Base-by-base conservation (phyloP, 2,797 vertebrate genomes). In the Masticophis lateralis region DNA sequence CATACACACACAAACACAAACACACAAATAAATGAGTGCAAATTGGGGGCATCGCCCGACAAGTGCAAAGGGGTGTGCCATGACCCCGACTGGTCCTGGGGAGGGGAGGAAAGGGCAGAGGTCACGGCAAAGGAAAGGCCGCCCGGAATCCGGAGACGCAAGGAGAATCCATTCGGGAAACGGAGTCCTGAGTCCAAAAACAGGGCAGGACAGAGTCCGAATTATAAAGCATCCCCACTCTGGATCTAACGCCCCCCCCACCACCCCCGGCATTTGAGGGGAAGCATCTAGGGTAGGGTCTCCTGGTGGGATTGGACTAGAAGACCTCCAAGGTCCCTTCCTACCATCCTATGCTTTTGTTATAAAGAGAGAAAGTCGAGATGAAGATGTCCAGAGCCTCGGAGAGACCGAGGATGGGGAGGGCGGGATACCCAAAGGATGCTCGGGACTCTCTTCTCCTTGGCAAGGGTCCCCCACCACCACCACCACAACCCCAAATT, bases 221-320 rank as follows among this genome's bases (percentile, higher is more conserved):
- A 10, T 10, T 11, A 28, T 4, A 63, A 27, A 11, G 60, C 60
- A 1, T 8, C 11, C 60, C 60, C 4, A 0, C 5, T 16, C 13
- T 6, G 13, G 28, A 66, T 32, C 13, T 6, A 69, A 32, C 5
- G 0, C 13, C 3, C 11, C 3, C 22, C 25, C 1, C 3, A 0
- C 1, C 3, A 0, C 3, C 6, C 5, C n/a, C 1, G 14, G 2
- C 14, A 1, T 32, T 32, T 16, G 63, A 16, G 28, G 13, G 63
- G 63, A 6, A n/a, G 12, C 2, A 27, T 13, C 27, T 63, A 12
- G 27, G 61, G 12, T 63, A 12, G 27, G 61, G 28, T 69, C 63
- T 32, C 63, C n/a, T 7, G 66, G 5, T 3, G 61, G 27, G 66
- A n/a, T 7, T 69, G n/a, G 66, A 8, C 66, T 69, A 32, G 66